A percentile compares a stretch with the other conserved stretches of the same genome.
Conservation (phyloP, 1,140 invertebrate species). For the Brachionus asplanchnoidis region DNA sequence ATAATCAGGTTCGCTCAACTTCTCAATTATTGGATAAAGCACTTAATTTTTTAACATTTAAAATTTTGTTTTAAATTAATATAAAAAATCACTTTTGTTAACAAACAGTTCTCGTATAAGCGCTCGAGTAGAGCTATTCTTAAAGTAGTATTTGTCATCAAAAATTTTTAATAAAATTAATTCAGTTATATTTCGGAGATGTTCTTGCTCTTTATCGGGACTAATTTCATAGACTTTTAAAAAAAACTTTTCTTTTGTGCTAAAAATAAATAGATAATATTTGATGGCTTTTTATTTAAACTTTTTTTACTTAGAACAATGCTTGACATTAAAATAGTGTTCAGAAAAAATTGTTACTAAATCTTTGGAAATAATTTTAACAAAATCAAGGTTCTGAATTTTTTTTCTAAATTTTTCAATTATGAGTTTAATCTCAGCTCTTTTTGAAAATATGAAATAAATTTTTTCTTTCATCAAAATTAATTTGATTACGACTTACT, state of each 20-base stretch:
- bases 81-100: constrained; percentile 67
- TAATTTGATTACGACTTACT: constrained; percentile 48
- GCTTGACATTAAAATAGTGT: constrained; percentile 78
- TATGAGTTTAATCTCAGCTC: constrained; percentile 75
- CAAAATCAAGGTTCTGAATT: constrained; percentile 69
- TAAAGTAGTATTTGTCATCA: constrained; percentile 67
- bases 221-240: constrained; percentile 70
- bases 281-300: constrained; percentile 45
- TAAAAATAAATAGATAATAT: constrained; percentile 43
- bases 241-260: constrained; percentile 61
- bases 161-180: constrained; percentile 73
- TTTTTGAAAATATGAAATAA: constrained; percentile 49
- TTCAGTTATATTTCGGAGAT: constrained; percentile 73
- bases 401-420: constrained; percentile 70
- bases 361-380: constrained; percentile 74
- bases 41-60: constrained; percentile 61
- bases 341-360: constrained; percentile 71
- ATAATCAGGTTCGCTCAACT: constrained; percentile 80
- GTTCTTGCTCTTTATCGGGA: constrained; percentile 70
- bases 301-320: constrained; percentile 56
- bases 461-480: neutral
- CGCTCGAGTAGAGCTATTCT: constrained; percentile 68
- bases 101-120: constrained; percentile 75
- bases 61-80: neutral
- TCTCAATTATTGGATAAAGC: constrained; percentile 73